Conservation (phyloP, 2,888 invertebrate genomes). For the Leptopilina syphax region DNA sequence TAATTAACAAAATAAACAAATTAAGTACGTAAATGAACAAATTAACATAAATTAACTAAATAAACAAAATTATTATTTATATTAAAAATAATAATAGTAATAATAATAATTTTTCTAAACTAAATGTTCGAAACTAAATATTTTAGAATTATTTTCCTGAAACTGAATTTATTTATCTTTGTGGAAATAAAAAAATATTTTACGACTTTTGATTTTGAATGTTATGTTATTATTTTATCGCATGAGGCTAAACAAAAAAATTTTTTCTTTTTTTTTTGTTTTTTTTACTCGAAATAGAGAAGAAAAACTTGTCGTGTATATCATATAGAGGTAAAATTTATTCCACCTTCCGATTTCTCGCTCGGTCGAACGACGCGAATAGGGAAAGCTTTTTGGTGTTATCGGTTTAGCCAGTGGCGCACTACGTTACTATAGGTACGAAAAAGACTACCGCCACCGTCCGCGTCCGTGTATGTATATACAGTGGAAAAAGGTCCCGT, state of each 20-base stretch:
- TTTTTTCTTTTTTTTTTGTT: background rate
- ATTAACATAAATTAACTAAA: no score
- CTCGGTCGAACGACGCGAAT: constrained; percentile 27
- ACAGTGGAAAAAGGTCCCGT: constrained; percentile 6
- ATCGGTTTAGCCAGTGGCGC: constrained; percentile 66
- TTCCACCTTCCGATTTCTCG: background rate
- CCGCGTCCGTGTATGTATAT: background rate
- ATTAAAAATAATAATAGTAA: no score
- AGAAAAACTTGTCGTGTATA: constrained; percentile 3
- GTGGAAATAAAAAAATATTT: no score
- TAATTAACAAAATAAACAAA: no score
- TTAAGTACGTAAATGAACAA: no score
- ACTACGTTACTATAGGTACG: constrained; percentile 40
- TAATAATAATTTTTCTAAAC: no score
- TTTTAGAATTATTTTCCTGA: no score
- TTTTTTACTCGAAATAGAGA: background rate
- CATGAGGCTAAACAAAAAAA: background rate
- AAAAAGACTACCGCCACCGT: background rate
- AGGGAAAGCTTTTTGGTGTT: constrained; percentile 66
- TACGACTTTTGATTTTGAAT: no score
- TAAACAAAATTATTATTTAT: no score
- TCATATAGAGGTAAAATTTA: constrained; percentile 1
- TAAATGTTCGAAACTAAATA: no score
- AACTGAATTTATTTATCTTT: no score
- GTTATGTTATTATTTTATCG: background rate